phyloP scores from a whole-genome alignment of 92 coral and sea anemone species.

The Hydrozoanthus gracilis region DNA sequence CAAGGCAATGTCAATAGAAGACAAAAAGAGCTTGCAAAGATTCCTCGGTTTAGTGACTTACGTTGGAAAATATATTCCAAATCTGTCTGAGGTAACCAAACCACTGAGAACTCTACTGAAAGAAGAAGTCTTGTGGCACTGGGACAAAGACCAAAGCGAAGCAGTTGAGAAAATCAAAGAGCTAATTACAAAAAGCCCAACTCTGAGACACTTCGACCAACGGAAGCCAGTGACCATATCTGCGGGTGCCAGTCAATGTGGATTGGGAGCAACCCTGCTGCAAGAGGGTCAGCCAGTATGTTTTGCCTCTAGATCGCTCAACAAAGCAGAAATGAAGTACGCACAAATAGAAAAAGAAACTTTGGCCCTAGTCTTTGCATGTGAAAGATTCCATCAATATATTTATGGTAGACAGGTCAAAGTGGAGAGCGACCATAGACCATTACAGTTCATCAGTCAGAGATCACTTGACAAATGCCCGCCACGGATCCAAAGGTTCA shows the following conservation, averaged over 20 bases:
- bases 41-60: constrained; percentile 47
- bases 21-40: constrained; percentile 29
- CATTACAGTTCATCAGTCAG: not conserved
- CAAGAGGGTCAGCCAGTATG: constrained; percentile 16
- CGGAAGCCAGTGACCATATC: not conserved
- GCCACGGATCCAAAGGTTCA: not conserved
- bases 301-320: not conserved
- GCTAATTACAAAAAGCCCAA: not conserved
- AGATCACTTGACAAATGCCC: not conserved
- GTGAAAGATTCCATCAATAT: not conserved
- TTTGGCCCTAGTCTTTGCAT: not conserved
- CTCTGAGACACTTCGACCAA: constrained; percentile 27
- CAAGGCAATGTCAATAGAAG: constrained; percentile 27
- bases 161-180: not conserved
- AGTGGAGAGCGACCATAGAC: not conserved
- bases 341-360: no score
- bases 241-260: constrained; percentile 17
- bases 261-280: constrained; percentile 31
- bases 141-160: not conserved
- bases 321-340: not conserved
- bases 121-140: constrained; percentile 17
- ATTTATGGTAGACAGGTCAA: not conserved
- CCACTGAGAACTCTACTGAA: constrained; percentile 38
- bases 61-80: constrained; percentile 48
- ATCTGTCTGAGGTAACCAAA: constrained; percentile 9